These are phyloP conservation scores for Sminthopsis crassicaudata DNA, from an alignment of 2,113 vertebrate species.

Conservation along the genomic window DNA sequence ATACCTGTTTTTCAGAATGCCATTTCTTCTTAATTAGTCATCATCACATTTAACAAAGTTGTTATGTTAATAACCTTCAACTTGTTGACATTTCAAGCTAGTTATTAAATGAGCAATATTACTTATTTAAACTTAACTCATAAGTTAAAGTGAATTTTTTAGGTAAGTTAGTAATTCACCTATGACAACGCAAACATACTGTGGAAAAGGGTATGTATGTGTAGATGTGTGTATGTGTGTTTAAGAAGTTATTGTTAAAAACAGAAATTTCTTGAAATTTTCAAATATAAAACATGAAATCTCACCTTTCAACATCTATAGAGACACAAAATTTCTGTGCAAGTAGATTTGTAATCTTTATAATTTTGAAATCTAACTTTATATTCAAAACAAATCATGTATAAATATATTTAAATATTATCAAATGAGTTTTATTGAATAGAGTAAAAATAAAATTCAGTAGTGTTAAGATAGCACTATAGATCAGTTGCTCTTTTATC, in stretches of 20 bases:
- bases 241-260: background rate
- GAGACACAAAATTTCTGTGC: background rate
- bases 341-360: background rate
- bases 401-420: background rate
- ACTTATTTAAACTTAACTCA: constrained; percentile 79
- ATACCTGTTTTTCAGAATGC: constrained; percentile 77
- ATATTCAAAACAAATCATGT: background rate
- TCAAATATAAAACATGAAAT: background rate
- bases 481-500: background rate
- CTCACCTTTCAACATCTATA: background rate
- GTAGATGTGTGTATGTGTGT: background rate
- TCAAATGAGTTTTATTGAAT: background rate
- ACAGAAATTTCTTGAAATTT: background rate
- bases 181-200: constrained; percentile 28
- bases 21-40: constrained; percentile 82
- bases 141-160: constrained; percentile 49
- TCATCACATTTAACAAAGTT: constrained; percentile 83
- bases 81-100: constrained; percentile 82
- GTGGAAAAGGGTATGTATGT: background rate
- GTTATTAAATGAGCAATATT: constrained; percentile 80
- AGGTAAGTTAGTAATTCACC: constrained; percentile 38
- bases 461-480: background rate
- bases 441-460: background rate
- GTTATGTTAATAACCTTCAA: constrained; percentile 81
- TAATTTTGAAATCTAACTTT: background rate